Evolutionary conservation across 2,797 vertebrate species (phyloP), one percentile per base, ranked within the genome.

Genomic region (Hephaestus fuliginosus): DNA sequence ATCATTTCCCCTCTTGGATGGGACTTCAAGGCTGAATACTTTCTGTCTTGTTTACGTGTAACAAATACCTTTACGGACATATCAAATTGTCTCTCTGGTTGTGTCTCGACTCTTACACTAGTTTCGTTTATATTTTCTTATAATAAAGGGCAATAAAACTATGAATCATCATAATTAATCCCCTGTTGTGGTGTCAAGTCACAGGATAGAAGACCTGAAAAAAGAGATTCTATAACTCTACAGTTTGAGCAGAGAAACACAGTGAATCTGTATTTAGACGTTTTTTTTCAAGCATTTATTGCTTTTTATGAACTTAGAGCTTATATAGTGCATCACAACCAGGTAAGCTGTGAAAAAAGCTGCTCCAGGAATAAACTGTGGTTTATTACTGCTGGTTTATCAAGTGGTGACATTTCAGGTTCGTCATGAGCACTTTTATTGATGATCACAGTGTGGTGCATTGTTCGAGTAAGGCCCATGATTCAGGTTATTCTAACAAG

Each of bases 331-430:
- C 5, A 1, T 74, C 58, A 77, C 43, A 53, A n/a, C 25, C 20
- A 53, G 4, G 25, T 7, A 1, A 5, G 18, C n/a, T 20, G 13
- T 46, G 30, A 48, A 57, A 58, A 58, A 52, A 49, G 43, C 43
- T 17, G 39, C 25, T 12, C 2, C 20, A 17, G 17, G 41, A 44
- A 73, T 20, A 46, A 25, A 25, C 25, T 25, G 25, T 25, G 25
- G 25, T 25, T 25, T 25, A 25, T 25, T 25, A 25, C 25, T 25
- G 25, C 1, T 25, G 25, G 25, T 25, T 25, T 25, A 25, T 25
- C 25, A 25, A 25, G 6, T 62, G 51, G 44, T 22, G 64, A 55
- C 13, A 53, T 78, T 72, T 80, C n/a, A 36, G 25, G 22, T 73
- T 79, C 25, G 11, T 39, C 53, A 56, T 66, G 1, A 52, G 41